Evolutionary conservation across 2,113 vertebrate genomes (phyloP).

Genomic region (Anthoscopus minutus): DNA sequence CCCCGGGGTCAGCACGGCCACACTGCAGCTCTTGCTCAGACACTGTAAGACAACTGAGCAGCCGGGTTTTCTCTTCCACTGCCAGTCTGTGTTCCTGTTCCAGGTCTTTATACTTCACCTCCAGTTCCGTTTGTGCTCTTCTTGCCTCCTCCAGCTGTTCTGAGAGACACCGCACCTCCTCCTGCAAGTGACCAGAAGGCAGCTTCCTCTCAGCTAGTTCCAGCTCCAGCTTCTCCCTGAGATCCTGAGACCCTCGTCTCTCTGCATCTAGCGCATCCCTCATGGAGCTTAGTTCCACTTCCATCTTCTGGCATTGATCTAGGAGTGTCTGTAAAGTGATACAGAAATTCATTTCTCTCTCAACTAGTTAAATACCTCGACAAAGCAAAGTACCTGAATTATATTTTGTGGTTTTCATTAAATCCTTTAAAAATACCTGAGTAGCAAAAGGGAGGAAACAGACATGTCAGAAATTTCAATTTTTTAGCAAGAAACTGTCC

Average conservation of each 20-base stretch:
- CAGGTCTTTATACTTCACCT: conserved; percentile 57
- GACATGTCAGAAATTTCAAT: not conserved
- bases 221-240: conserved; percentile 62
- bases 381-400: not conserved
- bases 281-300: conserved; percentile 72
- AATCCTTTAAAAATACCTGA: not conserved
- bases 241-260: conserved; percentile 17
- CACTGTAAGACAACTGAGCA: conserved; percentile 21
- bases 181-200: conserved; percentile 51
- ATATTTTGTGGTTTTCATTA: not conserved
- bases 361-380: not conserved
- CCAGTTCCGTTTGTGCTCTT: conserved; percentile 52
- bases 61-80: conserved; percentile 31
- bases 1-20: not conserved
- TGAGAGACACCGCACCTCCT: conserved; percentile 66
- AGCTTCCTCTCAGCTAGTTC: conserved; percentile 68
- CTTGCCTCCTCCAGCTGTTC: conserved; percentile 62
- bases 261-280: conserved; percentile 67
- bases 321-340: conserved; percentile 73
- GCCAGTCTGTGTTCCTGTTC: conserved; percentile 61
- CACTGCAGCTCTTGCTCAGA: conserved; percentile 23
- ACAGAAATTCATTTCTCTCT: not conserved
- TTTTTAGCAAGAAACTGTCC: not conserved
- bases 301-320: conserved; percentile 80
- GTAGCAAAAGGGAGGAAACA: not conserved